Conservation (phyloP, 2,797 vertebrate species). For the Scyliorhinus canicula region DNA sequence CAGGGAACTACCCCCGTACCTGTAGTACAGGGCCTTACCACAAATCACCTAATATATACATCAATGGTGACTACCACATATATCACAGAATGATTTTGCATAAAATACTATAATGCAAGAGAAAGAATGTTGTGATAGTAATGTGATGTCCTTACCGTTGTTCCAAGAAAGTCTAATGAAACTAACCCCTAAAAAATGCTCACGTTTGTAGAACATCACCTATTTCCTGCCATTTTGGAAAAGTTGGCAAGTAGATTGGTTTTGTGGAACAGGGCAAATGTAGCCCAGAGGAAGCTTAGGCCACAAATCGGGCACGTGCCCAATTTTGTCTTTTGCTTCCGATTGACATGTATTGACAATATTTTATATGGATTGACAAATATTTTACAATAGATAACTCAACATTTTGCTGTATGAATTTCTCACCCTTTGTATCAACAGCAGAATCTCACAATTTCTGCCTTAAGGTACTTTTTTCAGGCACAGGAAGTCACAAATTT, state of each 20-base stretch:
- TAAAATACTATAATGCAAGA: not conserved
- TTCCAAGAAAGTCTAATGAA: not conserved
- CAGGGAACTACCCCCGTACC: no score
- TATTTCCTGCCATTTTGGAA: not conserved
- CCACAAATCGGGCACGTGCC: not conserved
- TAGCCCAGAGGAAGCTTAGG: not conserved
- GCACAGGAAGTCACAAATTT: not conserved
- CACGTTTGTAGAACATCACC: not conserved
- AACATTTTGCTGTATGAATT: not conserved
- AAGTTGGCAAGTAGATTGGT: not conserved
- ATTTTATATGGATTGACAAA: no score
- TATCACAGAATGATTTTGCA: not conserved
- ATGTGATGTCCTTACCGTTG: not conserved
- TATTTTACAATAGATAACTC: no score
- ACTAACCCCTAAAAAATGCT: not conserved
- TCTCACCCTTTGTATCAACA: not conserved
- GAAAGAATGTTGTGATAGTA: not conserved
- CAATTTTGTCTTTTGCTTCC: not conserved
- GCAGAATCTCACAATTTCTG: not conserved
- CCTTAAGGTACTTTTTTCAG: not conserved
- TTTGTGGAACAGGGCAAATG: not conserved
- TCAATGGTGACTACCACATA: no score
- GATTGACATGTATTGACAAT: no score
- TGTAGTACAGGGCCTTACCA: no score
- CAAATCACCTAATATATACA: no score